Conservation (phyloP, 1,140 invertebrate species). For the Scaptomyza hsui region DNA sequence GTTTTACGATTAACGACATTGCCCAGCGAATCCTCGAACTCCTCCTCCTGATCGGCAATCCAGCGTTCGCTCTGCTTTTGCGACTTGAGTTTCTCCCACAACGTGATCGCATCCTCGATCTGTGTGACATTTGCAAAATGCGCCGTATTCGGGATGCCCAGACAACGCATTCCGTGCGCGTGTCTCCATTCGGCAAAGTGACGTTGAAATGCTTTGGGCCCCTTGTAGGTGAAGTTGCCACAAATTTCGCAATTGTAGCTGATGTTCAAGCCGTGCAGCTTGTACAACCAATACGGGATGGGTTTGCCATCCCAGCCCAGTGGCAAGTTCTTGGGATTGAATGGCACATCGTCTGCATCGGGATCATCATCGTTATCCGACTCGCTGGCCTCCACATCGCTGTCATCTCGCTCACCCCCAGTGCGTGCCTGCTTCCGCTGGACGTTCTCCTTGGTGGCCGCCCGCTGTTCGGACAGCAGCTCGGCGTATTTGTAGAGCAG, state of each 20-base stretch:
- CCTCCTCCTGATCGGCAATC: conserved; percentile 98
- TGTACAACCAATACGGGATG: conserved; percentile 99
- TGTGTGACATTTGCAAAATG: conserved; percentile 99
- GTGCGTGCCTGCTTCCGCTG: conserved; percentile 98
- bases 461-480: conserved; percentile 92
- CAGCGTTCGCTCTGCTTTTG: conserved; percentile 98
- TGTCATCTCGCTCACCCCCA: conserved; percentile 96
- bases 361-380: conserved; percentile 93
- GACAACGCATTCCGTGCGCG: conserved; percentile 99
- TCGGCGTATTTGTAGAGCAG: conserved; percentile 95
- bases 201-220: conserved; percentile 99
- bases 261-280: conserved; percentile 99
- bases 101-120: conserved; percentile 98
- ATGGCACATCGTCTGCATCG: conserved; percentile 97
- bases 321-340: conserved; percentile 99
- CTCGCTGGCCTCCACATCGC: conserved; percentile 95
- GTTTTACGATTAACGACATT: conserved; percentile 99
- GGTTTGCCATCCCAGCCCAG: conserved; percentile 99
- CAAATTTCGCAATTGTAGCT: conserved; percentile 99
- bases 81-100: conserved; percentile 98
- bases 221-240: conserved; percentile 99
- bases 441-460: conserved; percentile 98
- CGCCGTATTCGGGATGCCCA: conserved; percentile 99
- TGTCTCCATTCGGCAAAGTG: conserved; percentile 99
- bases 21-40: conserved; percentile 99